Conservation (phyloP, 1,140 invertebrate species). For the Drosophila orosa region DNA sequence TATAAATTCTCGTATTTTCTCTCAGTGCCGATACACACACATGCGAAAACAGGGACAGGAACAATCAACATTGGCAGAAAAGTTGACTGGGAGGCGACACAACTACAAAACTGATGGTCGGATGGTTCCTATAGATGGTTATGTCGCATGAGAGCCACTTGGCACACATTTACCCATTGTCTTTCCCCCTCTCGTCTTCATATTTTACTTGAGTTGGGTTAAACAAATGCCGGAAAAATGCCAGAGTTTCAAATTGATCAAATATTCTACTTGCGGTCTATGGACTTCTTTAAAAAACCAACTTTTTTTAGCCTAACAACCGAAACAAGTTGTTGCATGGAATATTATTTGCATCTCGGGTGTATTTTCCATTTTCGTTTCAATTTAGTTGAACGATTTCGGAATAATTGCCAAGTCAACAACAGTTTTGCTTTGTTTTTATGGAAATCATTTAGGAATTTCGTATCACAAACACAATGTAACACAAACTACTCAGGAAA, state of each 20-base stretch:
- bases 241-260: slow-evolving; percentile 32
- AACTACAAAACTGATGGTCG: slow-evolving; percentile 24
- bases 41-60: slow-evolving; percentile 34
- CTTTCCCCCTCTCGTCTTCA: slow-evolving; percentile 25
- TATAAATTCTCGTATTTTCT: neutral
- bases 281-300: slow-evolving; percentile 7
- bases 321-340: neutral
- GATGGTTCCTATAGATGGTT: slow-evolving; percentile 42
- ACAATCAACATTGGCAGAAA: slow-evolving; percentile 68
- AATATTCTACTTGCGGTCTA: slow-evolving; percentile 18
- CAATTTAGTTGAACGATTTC: slow-evolving; percentile 4
- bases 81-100: slow-evolving; percentile 13
- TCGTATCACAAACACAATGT: neutral
- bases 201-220: slow-evolving; percentile 37
- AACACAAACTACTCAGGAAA: too few relatives aligned
- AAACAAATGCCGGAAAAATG: slow-evolving; percentile 54
- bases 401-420: neutral
- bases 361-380: neutral
- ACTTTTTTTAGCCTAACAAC: neutral
- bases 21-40: slow-evolving; percentile 9
- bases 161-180: slow-evolving; percentile 64
- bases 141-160: slow-evolving; percentile 63
- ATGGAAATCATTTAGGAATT: neutral
- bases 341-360: neutral
- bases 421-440: too few relatives aligned